Base-by-base conservation (phyloP, 2,888 invertebrate genomes). In the Polymixis lichenea region DNA sequence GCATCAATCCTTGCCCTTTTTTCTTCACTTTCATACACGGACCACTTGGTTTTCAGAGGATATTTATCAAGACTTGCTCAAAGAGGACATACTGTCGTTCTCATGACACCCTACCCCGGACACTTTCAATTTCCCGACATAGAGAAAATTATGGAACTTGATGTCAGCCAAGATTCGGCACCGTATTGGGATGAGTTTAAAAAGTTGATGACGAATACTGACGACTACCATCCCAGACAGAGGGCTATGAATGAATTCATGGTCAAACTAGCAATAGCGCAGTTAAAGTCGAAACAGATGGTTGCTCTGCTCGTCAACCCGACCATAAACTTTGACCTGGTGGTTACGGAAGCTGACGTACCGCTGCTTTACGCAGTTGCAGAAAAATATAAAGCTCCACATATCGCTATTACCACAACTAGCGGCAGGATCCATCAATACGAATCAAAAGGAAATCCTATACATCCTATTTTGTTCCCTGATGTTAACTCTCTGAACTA, bases 301-400 rank as follows among this genome's bases (percentile, higher is more conserved):
- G 90, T 91, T 22, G 93, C 96, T 3, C 81, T 96, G 19, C 87
- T 96, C 11, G 90, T 94, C 6, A 96, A 95, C 76, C 94, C 94
- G 1, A 95, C 94, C 51, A 91, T 96, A 46, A 93, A 94, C 74
- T 97, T 97, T 83, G 97, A 97, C 89, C 88, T 97, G 53, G 95
- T 97, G 0, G 91, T 97, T 58, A 94, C 96, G 6, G 97, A 97
- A 90, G 95, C 96, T n/a, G 93, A 97, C 13, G 92, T 95, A 8
- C 97, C 97, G 0, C 72, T 96, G 0, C 87, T 97, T 58, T 97
- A 96, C 75, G 97, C 95, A 0, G 95, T 97, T 32, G 97, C 97
- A 32, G 95, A 97, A 61, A 96, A 96, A 84, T 97, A 97, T 87
- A 90, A 96, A 53, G 95, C 93, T 46, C 97, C 97, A 7, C 95